A percentile compares a stretch with the other conserved stretches of the same genome.
These are phyloP conservation scores for Passerculus sandwichensis DNA, from an alignment of 2,797 vertebrate genomes.

Conservation along the genomic window DNA sequence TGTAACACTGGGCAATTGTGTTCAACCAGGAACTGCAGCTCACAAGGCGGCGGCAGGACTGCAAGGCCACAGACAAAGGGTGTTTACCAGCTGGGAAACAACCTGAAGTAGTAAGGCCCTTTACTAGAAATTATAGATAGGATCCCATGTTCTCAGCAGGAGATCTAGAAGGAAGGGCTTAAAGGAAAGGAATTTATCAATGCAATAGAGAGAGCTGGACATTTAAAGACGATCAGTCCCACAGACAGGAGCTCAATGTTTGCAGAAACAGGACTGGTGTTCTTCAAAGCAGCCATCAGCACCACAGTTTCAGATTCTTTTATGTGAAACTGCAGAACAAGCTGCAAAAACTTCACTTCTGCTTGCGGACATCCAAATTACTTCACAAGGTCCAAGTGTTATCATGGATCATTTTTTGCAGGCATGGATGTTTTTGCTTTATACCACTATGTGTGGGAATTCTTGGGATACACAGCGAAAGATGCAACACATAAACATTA, in stretches of 20 bases:
- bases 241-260: neutral
- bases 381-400: neutral
- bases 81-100: neutral
- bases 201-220: neutral
- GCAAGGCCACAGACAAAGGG: neutral
- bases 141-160: neutral
- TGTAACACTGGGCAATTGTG: neutral
- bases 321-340: neutral
- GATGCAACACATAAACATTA: neutral
- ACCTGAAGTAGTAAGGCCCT: neutral
- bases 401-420: accelerated
- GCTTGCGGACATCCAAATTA: neutral
- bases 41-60: neutral
- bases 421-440: neutral
- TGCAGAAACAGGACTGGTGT: neutral
- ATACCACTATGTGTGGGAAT: accelerated
- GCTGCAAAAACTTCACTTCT: neutral
- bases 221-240: neutral
- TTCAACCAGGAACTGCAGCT: neutral
- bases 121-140: neutral
- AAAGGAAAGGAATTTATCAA: neutral
- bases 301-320: neutral
- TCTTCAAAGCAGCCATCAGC: neutral
- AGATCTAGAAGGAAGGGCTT: neutral
- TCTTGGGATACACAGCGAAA: neutral